These are phyloP conservation scores for Hesperophylax magnus DNA, from an alignment of 1,140 invertebrate species.

Conservation along the genomic window DNA sequence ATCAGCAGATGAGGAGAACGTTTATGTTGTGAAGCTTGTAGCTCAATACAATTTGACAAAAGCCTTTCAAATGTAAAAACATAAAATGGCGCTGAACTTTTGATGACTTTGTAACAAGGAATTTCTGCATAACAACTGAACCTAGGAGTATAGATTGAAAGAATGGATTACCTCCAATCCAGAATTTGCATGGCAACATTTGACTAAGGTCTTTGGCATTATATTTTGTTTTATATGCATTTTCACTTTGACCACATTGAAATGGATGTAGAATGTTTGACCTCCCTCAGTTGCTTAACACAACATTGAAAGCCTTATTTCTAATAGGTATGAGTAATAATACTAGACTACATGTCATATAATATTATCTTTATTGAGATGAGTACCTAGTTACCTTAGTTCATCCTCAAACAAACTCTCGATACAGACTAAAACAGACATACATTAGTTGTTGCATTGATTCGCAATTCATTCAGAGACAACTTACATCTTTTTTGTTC, in stretches of 20 bases:
- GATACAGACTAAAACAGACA: constrained; percentile 11
- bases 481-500: constrained; percentile 5
- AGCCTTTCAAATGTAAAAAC: no score
- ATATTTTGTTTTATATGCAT: constrained; percentile 56
- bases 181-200: constrained; percentile 45
- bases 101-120: no score
- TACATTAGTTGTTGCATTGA: constrained; percentile 8
- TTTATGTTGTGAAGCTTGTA: no score
- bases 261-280: constrained; percentile 8
- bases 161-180: no score
- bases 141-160: no score
- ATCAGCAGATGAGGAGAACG: no score
- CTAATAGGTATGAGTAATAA: constrained; percentile 53
- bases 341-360: constrained; percentile 34
- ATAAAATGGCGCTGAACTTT: no score
- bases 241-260: constrained; percentile 9
- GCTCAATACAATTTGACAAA: no score
- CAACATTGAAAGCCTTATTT: constrained; percentile 52
- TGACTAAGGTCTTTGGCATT: constrained; percentile 57
- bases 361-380: constrained; percentile 9
- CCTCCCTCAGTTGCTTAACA: constrained; percentile 23
- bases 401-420: constrained; percentile 3
- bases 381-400: neutral
- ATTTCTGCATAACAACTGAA: no score
- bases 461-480: neutral